Evolutionary conservation across 1,140 invertebrate genomes (phyloP).

Genomic region (Goniozus legneri): DNA sequence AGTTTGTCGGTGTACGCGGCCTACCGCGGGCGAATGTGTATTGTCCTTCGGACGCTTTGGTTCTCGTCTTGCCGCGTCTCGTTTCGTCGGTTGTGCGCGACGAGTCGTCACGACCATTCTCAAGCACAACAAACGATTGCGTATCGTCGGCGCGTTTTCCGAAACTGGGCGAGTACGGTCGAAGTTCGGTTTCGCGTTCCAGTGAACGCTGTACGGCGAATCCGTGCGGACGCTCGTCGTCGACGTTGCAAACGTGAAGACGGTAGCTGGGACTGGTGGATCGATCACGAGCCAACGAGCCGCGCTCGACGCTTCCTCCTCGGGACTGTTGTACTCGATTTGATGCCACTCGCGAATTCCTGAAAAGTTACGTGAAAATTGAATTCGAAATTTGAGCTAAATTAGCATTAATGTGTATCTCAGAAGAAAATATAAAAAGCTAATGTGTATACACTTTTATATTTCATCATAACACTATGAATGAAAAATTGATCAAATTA

Average conservation of each 20-base stretch:
- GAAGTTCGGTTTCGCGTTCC: slow-evolving; percentile 18
- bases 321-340: not conserved
- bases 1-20: slow-evolving; percentile 37
- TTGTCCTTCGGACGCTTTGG: slow-evolving; percentile 13
- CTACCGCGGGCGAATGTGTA: slow-evolving; percentile 11
- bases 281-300: slow-evolving; percentile 28
- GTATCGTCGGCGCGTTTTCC: slow-evolving; percentile 23
- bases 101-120: slow-evolving; percentile 21
- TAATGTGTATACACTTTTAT: too few species aligned
- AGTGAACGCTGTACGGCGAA: slow-evolving; percentile 30
- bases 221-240: slow-evolving; percentile 47
- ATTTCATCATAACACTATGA: too few species aligned
- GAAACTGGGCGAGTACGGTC: slow-evolving; percentile 47
- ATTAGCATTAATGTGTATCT: too few species aligned
- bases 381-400: too few species aligned
- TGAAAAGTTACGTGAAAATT: not conserved
- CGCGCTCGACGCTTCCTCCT: not conserved
- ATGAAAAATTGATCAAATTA: too few species aligned
- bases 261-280: slow-evolving; percentile 50
- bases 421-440: too few species aligned
- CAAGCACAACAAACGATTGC: slow-evolving; percentile 46
- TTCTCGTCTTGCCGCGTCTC: too few species aligned
- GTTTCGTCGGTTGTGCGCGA: too few species aligned
- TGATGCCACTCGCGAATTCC: not conserved
- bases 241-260: slow-evolving; percentile 50